phyloP scores from a whole-genome alignment of 1,140 invertebrate species.

The Bombus impatiens region DNA sequence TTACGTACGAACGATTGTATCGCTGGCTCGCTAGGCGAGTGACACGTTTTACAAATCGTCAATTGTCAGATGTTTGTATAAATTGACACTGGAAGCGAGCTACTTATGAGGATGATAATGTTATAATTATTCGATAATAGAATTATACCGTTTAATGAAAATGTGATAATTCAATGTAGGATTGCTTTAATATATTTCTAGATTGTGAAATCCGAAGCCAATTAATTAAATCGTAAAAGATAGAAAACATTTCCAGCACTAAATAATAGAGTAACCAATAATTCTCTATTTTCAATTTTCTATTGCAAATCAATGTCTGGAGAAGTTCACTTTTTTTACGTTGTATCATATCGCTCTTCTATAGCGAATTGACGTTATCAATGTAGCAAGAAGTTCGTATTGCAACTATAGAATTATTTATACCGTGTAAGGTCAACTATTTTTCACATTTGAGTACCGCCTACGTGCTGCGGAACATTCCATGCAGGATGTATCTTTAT shows the following conservation, averaged over 20 bases:
- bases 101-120: background rate
- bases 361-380: background rate
- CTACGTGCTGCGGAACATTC: background rate
- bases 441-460: background rate
- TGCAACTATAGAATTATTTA: slow-evolving; percentile 3
- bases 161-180: no score
- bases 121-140: no score
- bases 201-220: no score
- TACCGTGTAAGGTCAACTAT: slow-evolving; percentile 9
- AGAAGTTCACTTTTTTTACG: background rate
- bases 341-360: background rate
- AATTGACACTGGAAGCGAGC: background rate
- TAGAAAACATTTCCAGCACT: no score
- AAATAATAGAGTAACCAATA: no score
- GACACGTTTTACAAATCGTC: background rate
- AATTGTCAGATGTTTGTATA: background rate
- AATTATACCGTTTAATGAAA: no score
- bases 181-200: no score
- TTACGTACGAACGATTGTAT: background rate
- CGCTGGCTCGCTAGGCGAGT: no score
- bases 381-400: background rate
- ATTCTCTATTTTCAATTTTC: background rate
- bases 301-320: background rate
- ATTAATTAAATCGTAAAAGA: no score
- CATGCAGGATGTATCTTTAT: background rate